Evolutionary conservation across 2,888 invertebrate species (phyloP).

Genomic region (Furcula furcula): DNA sequence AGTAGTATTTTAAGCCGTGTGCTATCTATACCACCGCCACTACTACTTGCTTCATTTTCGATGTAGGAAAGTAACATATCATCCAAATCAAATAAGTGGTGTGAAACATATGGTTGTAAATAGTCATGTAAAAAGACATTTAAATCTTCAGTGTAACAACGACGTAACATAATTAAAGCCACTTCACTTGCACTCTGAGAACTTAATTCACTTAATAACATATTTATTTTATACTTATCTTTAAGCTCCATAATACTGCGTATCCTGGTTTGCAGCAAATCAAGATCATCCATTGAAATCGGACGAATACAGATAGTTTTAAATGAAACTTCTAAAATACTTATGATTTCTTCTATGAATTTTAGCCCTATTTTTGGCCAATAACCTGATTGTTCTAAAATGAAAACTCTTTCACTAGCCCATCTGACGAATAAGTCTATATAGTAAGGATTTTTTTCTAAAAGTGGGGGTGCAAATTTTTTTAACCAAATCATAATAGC

Average conservation of each 20-base stretch:
- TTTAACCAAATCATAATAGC: slow-evolving; percentile 70
- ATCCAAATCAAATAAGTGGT: slow-evolving; percentile 68
- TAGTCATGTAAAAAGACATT: slow-evolving; percentile 61
- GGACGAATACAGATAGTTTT: slow-evolving; percentile 63
- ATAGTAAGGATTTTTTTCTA: slow-evolving; percentile 69
- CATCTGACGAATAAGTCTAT: slow-evolving; percentile 73
- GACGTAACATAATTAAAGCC: slow-evolving; percentile 68
- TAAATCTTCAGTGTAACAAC: slow-evolving; percentile 77
- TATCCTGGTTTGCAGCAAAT: slow-evolving; percentile 62
- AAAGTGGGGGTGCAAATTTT: slow-evolving; percentile 63
- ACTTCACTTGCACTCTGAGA: slow-evolving; percentile 67
- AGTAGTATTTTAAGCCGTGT: slow-evolving; percentile 60
- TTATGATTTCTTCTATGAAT: slow-evolving; percentile 63
- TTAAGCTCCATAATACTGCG: slow-evolving; percentile 65
- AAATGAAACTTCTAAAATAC: slow-evolving; percentile 58
- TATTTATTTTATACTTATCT: slow-evolving; percentile 73
- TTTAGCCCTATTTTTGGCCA: slow-evolving; percentile 78
- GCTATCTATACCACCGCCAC: slow-evolving; percentile 68
- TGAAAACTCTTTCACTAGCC: slow-evolving; percentile 70
- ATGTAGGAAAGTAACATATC: slow-evolving; percentile 62
- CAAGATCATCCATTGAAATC: slow-evolving; percentile 69
- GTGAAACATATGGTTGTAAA: slow-evolving; percentile 62
- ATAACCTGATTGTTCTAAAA: slow-evolving; percentile 67
- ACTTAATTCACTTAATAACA: slow-evolving; percentile 65
- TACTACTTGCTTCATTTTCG: slow-evolving; percentile 64